Conservation (phyloP, 2,888 invertebrate genomes). For the Ptilodon capucinus region DNA sequence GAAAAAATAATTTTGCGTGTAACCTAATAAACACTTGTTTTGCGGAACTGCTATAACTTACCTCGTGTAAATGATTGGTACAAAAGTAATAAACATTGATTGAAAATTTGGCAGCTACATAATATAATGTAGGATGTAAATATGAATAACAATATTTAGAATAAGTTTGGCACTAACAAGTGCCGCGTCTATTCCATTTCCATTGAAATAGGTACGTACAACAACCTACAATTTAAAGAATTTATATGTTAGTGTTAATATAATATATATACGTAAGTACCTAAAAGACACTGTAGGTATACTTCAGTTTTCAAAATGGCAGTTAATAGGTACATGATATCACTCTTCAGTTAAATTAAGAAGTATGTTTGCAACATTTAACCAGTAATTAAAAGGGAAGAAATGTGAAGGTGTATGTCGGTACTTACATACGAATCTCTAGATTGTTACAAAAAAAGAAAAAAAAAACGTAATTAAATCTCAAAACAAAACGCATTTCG, state of each 20-base stretch:
- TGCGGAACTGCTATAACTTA: constrained; percentile 9
- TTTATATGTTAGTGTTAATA: too few relatives aligned
- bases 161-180: constrained; percentile 3
- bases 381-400: too few relatives aligned
- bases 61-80: constrained; percentile 4
- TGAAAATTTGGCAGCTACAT: constrained; percentile 46
- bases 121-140: constrained; percentile 8
- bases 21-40: constrained; percentile 14
- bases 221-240: too few relatives aligned
- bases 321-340: constrained; percentile 52
- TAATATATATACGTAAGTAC: too few relatives aligned
- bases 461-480: constrained; percentile 26
- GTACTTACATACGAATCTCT: background rate
- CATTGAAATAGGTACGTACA: too few relatives aligned
- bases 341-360: constrained; percentile 50
- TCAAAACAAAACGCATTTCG: constrained; percentile 40
- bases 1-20: constrained; percentile 28
- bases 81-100: background rate
- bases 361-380: constrained; percentile 46
- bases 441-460: constrained; percentile 18
- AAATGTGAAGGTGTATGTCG: too few relatives aligned
- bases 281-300: constrained; percentile 33
- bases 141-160: constrained; percentile 2
- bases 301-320: constrained; percentile 57
- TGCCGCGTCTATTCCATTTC: background rate